Conservation (phyloP, 2,888 invertebrate genomes). For the Drosophila helvetica region DNA sequence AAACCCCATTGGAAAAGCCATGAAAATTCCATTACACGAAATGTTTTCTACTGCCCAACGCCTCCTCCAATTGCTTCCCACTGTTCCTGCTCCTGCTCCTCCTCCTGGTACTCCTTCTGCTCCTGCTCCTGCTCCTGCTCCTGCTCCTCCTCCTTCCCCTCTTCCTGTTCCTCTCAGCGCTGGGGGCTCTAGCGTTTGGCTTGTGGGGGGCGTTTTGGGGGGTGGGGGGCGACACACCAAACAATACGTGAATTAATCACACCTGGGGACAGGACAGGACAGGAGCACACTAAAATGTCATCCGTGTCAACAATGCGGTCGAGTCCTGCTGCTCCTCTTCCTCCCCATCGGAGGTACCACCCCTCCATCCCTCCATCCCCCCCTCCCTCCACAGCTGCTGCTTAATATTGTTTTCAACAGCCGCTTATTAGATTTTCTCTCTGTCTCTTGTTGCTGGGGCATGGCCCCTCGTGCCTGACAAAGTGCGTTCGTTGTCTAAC, state of each 20-base stretch:
- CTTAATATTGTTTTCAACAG: conserved; percentile 54
- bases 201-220: conserved; percentile 24
- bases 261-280: conserved; percentile 57
- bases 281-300: conserved; percentile 66
- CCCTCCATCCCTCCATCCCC: neutral
- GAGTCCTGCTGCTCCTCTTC: no score
- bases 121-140: neutral
- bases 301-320: conserved; percentile 70
- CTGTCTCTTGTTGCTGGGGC: neutral
- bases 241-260: conserved; percentile 72
- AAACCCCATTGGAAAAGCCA: neutral
- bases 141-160: neutral
- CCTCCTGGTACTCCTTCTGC: no score
- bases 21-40: conserved; percentile 23
- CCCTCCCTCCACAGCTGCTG: conserved; percentile 13
- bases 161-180: neutral
- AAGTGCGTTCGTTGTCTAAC: conserved; percentile 44
- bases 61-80: neutral
- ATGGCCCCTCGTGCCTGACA: conserved; percentile 14
- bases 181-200: neutral
- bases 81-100: neutral
- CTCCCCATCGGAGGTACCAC: neutral
- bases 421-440: conserved; percentile 62
- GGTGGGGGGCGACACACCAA: conserved; percentile 34
- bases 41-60: neutral